Base-by-base conservation (phyloP, 2,797 vertebrate genomes). In the Sebastes aleutianus region DNA sequence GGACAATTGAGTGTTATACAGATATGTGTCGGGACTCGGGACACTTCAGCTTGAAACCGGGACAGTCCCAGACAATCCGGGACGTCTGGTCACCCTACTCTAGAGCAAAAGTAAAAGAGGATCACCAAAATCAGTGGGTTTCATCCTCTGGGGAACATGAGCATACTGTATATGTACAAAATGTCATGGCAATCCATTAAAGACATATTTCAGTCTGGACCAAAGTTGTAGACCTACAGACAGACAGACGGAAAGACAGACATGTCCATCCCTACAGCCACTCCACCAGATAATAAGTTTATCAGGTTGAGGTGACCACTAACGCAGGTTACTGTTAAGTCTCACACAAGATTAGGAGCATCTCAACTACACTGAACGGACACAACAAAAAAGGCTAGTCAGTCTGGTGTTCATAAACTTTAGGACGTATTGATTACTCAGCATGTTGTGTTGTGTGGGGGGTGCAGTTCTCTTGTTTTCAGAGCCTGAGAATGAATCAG, bases 381-480 rank as follows among this genome's bases (percentile, higher is more conserved):
- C 61, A 32, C 1, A 2, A n/a, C 7, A 76, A 80, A 78, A 79
- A 76, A 80, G n/a, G 24, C 62, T 56, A 20, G 29, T 70, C 47
- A 14, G 66, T 62, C 58, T 79, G 50, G 74, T 86, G 53, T 66
- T 76, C 31, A 76, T 70, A 63, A 86, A 88, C 69, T 86, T 71
- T 24, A 26, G 67, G 32, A 74, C 62, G 11, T 89, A 87, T 84
- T 88, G 88, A 88, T 85, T 86, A 76, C 69, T 82, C 84, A 79
- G 85, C 81, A 68, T 78, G 81, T 32, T 54, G 72, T 36, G 74
- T 61, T 5, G 29, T 36, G 18, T 29, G 74, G 47, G 74, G 32
- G 14, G 39, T 82, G 70, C 65, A 31, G 68, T 24, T 32, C 57
- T 82, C 77, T 83, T 85, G 76, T 78, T 81, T 86, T 72, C 20